A percentile compares a stretch with the other conserved stretches of the same genome.
Conservation (phyloP, 2,888 invertebrate genomes). For the Hirtodrosophila histrioides region DNA sequence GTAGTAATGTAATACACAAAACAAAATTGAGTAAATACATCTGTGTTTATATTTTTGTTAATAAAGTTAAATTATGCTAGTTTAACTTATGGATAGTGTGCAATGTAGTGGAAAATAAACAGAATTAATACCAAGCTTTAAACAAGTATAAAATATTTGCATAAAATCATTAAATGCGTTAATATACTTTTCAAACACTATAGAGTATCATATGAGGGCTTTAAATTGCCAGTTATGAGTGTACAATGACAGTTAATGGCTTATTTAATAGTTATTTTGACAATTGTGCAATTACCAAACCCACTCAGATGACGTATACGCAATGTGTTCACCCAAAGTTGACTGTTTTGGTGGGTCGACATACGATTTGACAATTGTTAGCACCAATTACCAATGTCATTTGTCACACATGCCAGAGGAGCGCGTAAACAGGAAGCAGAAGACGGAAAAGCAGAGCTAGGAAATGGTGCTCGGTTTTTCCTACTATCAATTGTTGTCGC, state of each 20-base stretch:
- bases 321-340: slow-evolving; percentile 6
- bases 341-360: slow-evolving; percentile 1
- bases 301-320: slow-evolving; percentile 27
- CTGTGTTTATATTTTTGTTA: no score
- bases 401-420: slow-evolving; percentile 45
- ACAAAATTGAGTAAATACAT: no score
- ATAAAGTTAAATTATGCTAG: no score
- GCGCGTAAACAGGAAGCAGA: not conserved
- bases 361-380: slow-evolving; percentile 50
- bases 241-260: slow-evolving; percentile 21
- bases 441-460: slow-evolving; percentile 1
- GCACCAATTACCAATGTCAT: slow-evolving; percentile 61
- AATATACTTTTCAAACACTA: not conserved
- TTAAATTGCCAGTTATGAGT: slow-evolving; percentile 5
- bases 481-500: not conserved
- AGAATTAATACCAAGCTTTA: not conserved
- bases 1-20: no score
- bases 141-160: not conserved
- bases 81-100: no score
- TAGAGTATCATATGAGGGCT: slow-evolving; percentile 10
- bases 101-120: no score
- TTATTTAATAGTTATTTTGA: slow-evolving; percentile 25
- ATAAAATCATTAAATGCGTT: not conserved
- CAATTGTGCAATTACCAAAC: slow-evolving; percentile 1
- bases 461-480: slow-evolving; percentile 1